Base-by-base conservation (phyloP, 2,797 vertebrate species). In the Cyprinodon diabolis region DNA sequence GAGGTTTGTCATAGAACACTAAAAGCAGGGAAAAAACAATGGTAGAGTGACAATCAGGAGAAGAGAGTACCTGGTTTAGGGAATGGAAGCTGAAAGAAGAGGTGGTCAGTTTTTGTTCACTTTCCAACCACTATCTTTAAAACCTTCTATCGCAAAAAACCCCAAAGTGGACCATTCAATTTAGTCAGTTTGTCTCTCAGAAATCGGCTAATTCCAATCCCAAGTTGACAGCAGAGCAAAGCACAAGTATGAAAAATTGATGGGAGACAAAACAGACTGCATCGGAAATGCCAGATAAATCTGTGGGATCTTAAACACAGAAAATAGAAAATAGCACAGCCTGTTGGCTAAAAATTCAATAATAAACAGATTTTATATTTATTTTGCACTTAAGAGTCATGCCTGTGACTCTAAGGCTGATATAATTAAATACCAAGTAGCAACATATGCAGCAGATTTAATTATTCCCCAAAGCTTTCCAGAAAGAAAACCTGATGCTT, bases 281-380 rank as follows among this genome's bases (percentile, higher is more conserved):
- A 80, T 83, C 71, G 76, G 68, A 83, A 90, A 90, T 86, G 74
- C 56, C 83, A 87, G 89, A 91, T 83, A 87, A 87, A 89, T 79
- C 71, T 81, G 63, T 23, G 58, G 72, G 57, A 72, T 69, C 54
- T 62, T 77, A 74, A 83, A 80, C 75, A 66, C 48, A 54, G 47
- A 86, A 37, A 68, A 70, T 74, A 52, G 76, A 74, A 83, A 82
- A 72, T 51, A 86, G 79, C 37, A 75, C 69, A 66, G 68, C 73
- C 62, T 68, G 57, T 79, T 71, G 62, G 43, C 74, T 71, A 68
- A 86, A 86, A 68, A 68, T 71, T 1, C 55, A 66, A 79, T 73
- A 58, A 45, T 74, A 60, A 25, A 37, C 69, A 37, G 13, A 37
- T 25, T 82, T 82, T 89, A 72, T 72, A 80, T 85, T 78, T 74